Conservation (phyloP, 2,797 vertebrate genomes). For the Hyperoplus lanceolatus region DNA sequence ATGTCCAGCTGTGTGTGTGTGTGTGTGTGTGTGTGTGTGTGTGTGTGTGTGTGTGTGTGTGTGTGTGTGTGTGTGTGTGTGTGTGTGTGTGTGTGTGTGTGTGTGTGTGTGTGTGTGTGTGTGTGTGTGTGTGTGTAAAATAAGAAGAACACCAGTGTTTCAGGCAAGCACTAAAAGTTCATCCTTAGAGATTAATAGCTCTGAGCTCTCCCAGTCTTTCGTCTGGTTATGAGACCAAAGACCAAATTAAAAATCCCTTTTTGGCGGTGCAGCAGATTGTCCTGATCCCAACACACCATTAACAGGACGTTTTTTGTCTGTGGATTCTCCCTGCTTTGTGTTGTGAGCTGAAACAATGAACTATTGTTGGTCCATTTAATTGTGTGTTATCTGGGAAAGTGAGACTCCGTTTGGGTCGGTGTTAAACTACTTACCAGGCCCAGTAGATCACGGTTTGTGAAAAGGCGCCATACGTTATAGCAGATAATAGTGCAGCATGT, state of each 20-base stretch:
- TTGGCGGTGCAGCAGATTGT: slow-evolving; percentile 54
- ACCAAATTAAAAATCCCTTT: slow-evolving; percentile 79
- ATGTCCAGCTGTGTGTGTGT: slow-evolving; percentile 61
- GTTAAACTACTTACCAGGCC: background rate
- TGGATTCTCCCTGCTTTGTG: slow-evolving; percentile 14
- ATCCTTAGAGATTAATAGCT: slow-evolving; percentile 73
- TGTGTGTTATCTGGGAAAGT: slow-evolving; percentile 17
- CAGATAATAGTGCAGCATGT: background rate
- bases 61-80: slow-evolving; percentile 21
- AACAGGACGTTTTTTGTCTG: slow-evolving; percentile 45
- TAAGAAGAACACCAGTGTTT: slow-evolving; percentile 48
- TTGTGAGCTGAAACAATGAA: slow-evolving; percentile 39
- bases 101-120: slow-evolving; percentile 42
- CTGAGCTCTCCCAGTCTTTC: slow-evolving; percentile 54
- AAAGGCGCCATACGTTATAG: background rate
- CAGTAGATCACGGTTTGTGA: background rate
- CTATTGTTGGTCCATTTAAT: slow-evolving; percentile 2
- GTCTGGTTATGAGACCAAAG: slow-evolving; percentile 73
- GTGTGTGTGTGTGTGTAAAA: background rate
- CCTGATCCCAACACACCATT: slow-evolving; percentile 28
- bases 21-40: no score
- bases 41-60: background rate
- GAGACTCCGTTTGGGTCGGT: background rate
- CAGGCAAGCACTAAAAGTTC: slow-evolving; percentile 63
- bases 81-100: slow-evolving; percentile 42